Evolutionary conservation across 2,113 vertebrate genomes (phyloP), one percentile per base, ranked within the genome.

Genomic region (Anas platyrhynchos): DNA sequence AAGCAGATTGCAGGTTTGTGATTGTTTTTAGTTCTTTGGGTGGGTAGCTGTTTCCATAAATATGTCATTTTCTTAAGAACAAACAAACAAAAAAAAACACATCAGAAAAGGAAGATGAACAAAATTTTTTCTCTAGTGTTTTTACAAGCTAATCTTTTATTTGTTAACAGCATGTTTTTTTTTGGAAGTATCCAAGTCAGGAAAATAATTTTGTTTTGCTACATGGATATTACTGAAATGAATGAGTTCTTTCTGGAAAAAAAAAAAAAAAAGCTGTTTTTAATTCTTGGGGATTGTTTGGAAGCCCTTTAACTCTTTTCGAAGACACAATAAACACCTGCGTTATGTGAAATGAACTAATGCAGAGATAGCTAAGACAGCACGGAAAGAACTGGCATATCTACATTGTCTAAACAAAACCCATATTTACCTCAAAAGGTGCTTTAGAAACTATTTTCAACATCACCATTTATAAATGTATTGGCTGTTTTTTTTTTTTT

Each of bases 1-100:
- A 97, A 98, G 98, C 89, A 55, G 14, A 7, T 36, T 29, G 7
- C 5, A 14, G n/a, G 56, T 15, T 48, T 72, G 11, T 65, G 41
- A 26, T 41, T 65, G 5, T 29, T 63, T 36, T 38, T 69, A 6
- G 50, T 85, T 71, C 67, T 75, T 21, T 6, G 31, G 20, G 6
- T 74, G n/a, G 31, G 15, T 52, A 34, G 29, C 9, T 41, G 61
- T 56, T 62, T 41, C n/a, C 18, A 3, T 16, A 31, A 27, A 11
- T 32, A 2, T 62, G 89, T 77, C 6, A 7, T 84, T 94, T 90
- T 44, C 34, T 73, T 65, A 41, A 63, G 12, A 63, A 38, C 9
- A 63, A 27, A 38, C 16, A 15, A 63, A 29, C 14, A 10, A 15
- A 16, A 54, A 13, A 41, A 27, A 29, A 41, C 41, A 36, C 9